Percentiles rank a stretch among this genome's conserved stretches.
Conservation (phyloP, 2,888 invertebrate genomes). For the Nudaria mundana region DNA sequence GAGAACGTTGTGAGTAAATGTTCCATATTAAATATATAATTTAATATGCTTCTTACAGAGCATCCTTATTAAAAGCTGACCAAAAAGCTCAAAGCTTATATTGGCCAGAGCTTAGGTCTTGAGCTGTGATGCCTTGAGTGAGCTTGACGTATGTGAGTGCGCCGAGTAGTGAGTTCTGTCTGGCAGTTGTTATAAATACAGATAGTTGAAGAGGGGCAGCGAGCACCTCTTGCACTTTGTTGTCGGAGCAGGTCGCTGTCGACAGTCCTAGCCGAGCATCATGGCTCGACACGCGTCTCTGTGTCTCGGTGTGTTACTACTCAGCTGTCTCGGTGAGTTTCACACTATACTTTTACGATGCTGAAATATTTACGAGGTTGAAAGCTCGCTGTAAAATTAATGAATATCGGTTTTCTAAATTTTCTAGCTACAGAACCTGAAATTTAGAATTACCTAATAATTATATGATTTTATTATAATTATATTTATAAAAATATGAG, state of each 20-base stretch:
- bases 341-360: slow-evolving; percentile 9
- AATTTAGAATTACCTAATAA: too few species aligned
- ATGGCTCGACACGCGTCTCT: slow-evolving; percentile 80
- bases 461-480: too few species aligned
- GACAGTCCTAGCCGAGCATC: slow-evolving; percentile 76
- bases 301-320: slow-evolving; percentile 71
- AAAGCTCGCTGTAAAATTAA: too few species aligned
- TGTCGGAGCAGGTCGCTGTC: slow-evolving; percentile 63
- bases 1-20: too few species aligned
- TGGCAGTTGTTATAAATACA: slow-evolving; percentile 78
- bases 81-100: slow-evolving; percentile 49
- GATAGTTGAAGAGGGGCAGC: slow-evolving; percentile 79
- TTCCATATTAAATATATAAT: too few species aligned
- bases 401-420: too few species aligned
- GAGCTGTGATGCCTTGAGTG: slow-evolving; percentile 58
- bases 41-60: too few species aligned
- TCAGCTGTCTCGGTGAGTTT: slow-evolving; percentile 75
- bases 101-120: too few species aligned
- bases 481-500: too few species aligned
- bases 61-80: slow-evolving; percentile 67
- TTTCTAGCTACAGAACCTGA: too few species aligned
- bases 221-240: slow-evolving; percentile 77
- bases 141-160: slow-evolving; percentile 52
- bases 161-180: slow-evolving; percentile 50
- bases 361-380: too few species aligned